Conservation (phyloP, 2,797 vertebrate genomes). For the Melanogrammus aeglefinus region DNA sequence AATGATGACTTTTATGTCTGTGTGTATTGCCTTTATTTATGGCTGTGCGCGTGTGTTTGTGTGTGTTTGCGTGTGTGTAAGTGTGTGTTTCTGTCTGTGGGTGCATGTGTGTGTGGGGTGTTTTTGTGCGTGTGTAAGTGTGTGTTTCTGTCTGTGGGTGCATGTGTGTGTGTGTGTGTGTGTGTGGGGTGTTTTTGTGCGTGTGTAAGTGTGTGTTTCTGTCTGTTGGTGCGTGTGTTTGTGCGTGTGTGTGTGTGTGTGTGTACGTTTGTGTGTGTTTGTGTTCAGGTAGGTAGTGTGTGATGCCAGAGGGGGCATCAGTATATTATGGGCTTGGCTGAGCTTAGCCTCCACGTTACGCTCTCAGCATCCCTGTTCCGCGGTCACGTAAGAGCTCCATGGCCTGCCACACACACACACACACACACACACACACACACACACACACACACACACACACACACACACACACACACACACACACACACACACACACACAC, state of each 20-base stretch:
- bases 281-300: slow-evolving; percentile 19
- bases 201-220: slow-evolving; percentile 11
- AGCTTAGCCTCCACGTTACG: slow-evolving; percentile 40
- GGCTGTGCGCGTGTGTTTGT: background rate
- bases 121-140: slow-evolving; percentile 12
- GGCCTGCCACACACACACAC: slow-evolving; percentile 15
- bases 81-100: background rate
- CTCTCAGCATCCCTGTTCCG: slow-evolving; percentile 40
- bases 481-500: slow-evolving; percentile 13
- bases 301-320: slow-evolving; percentile 37
- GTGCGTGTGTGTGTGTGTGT: background rate
- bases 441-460: slow-evolving; percentile 10
- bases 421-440: background rate
- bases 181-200: slow-evolving; percentile 5
- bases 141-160: background rate
- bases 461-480: background rate
- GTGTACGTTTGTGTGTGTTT: slow-evolving; percentile 8
- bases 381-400: slow-evolving; percentile 53
- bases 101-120: background rate
- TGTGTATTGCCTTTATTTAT: slow-evolving; percentile 12
- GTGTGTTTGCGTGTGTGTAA: slow-evolving; percentile 11
- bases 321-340: slow-evolving; percentile 35
- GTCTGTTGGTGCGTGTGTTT: background rate
- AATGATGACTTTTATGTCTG: background rate
- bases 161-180: background rate